Evolutionary conservation across 1,140 invertebrate genomes (phyloP).

Genomic region (Halyomorpha halys): DNA sequence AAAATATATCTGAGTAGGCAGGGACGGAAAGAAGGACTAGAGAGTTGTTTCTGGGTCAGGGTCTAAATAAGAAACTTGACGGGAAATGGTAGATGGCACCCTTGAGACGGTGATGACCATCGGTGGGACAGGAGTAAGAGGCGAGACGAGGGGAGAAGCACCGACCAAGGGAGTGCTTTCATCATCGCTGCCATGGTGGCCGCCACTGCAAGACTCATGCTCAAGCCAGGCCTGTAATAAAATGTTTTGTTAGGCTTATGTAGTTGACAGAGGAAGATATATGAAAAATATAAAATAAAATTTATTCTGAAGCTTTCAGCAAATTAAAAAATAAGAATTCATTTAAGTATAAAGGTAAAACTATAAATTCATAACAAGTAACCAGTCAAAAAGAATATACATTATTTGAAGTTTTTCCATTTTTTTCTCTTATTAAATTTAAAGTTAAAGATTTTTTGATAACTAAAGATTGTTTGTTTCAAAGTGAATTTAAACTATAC

Average conservation of each 20-base stretch:
- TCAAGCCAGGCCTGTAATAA: not conserved
- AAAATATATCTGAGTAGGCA: not conserved
- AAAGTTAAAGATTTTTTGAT: no score
- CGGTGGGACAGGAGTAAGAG: slow-evolving; percentile 9
- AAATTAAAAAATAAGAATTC: no score
- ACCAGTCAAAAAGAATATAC: no score
- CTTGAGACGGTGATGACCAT: slow-evolving; percentile 1
- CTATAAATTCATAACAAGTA: no score
- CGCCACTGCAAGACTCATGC: not conserved
- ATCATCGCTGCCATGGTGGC: slow-evolving; percentile 42
- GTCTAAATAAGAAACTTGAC: slow-evolving; percentile 20
- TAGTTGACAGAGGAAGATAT: not conserved
- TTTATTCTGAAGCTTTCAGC: no score
- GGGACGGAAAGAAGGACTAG: slow-evolving; percentile 7
- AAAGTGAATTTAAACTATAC: no score
- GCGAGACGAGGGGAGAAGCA: slow-evolving; percentile 34
- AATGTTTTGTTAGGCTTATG: not conserved
- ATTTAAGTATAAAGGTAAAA: no score
- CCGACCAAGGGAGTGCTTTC: slow-evolving; percentile 52
- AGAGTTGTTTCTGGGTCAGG: slow-evolving; percentile 28
- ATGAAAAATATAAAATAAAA: not conserved
- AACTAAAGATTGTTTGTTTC: no score
- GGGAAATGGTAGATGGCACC: slow-evolving; percentile 11
- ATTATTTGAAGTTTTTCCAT: no score
- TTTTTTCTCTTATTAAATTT: no score